Conservation (phyloP, 2,113 vertebrate species). For the Myiozetetes cayanensis region DNA sequence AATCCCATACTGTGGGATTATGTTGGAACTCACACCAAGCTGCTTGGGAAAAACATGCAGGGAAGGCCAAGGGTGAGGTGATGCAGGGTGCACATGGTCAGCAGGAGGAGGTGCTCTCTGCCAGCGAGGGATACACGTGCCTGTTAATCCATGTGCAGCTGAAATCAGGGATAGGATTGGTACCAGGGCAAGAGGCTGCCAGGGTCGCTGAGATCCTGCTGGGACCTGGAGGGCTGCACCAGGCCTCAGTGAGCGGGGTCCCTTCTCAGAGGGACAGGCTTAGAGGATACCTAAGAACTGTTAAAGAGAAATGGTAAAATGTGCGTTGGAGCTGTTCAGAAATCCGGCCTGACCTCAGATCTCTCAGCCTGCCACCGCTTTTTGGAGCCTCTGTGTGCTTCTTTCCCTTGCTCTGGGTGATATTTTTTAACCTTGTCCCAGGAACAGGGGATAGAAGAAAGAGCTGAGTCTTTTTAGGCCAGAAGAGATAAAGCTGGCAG, state of each 20-base stretch:
- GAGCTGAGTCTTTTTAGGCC: not conserved
- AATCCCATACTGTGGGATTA: not conserved
- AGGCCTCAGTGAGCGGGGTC: not conserved
- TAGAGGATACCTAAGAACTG: not conserved
- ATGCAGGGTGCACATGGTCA: not conserved
- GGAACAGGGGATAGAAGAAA: not conserved
- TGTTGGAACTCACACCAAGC: not conserved
- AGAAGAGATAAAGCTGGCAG: not conserved
- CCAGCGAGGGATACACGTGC: not conserved
- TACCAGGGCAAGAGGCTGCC: not conserved
- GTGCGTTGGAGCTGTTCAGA: not conserved
- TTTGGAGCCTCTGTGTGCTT: not conserved
- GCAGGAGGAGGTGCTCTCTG: not conserved
- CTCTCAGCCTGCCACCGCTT: not conserved
- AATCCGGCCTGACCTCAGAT: not conserved
- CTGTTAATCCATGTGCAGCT: not conserved
- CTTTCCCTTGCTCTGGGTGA: not conserved
- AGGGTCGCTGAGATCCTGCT: not conserved
- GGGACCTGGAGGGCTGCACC: not conserved
- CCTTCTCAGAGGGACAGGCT: not conserved
- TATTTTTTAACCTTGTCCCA: not conserved
- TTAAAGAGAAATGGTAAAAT: not conserved
- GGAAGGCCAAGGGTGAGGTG: not conserved
- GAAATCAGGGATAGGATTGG: rapidly evolving
- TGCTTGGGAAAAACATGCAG: not conserved